These are phyloP conservation scores for Sorex araneus DNA, from an alignment of 2,113 vertebrate genomes.

Conservation along the genomic window DNA sequence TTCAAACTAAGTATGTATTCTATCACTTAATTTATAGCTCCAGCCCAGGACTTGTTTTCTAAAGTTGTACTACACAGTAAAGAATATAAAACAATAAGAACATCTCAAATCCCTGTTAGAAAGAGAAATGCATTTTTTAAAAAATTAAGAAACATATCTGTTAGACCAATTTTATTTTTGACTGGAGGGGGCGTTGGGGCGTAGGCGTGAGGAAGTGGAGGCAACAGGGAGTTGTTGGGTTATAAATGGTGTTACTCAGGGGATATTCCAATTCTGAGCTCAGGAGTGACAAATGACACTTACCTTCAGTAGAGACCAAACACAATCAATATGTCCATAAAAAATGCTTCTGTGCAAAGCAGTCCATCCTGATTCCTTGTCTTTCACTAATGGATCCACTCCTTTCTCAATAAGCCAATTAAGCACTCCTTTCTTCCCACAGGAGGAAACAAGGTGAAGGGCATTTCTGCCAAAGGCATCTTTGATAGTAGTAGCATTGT, in stretches of 20 bases:
- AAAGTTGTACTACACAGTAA: conserved; percentile 27
- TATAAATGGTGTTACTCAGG: too few species aligned
- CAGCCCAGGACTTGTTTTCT: too few species aligned
- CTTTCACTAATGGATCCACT: conserved; percentile 93
- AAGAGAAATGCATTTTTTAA: neutral
- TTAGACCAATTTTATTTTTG: too few species aligned
- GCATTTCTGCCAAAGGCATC: conserved; percentile 95
- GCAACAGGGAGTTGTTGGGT: too few species aligned
- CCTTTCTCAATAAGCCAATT: conserved; percentile 96
- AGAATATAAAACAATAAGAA: conserved; percentile 42
- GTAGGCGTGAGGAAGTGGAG: too few species aligned
- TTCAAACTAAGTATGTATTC: too few species aligned
- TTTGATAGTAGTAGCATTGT: conserved; percentile 94
- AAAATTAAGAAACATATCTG: too few species aligned
- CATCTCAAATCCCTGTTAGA: neutral
- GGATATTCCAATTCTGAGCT: too few species aligned
- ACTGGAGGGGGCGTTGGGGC: too few species aligned
- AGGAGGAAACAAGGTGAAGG: conserved; percentile 94
- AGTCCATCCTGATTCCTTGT: conserved; percentile 98
- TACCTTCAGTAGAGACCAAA: conserved; percentile 95
- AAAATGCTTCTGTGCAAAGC: conserved; percentile 97
- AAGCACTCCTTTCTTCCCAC: conserved; percentile 94
- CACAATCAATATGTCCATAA: conserved; percentile 98
- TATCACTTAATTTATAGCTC: too few species aligned
- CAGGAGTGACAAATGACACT: conserved; percentile 56